A percentile compares a stretch with the other conserved stretches of the same genome.
Evolutionary conservation across 2,888 invertebrate genomes (phyloP).

Genomic region (Drosophila melanosoma): DNA sequence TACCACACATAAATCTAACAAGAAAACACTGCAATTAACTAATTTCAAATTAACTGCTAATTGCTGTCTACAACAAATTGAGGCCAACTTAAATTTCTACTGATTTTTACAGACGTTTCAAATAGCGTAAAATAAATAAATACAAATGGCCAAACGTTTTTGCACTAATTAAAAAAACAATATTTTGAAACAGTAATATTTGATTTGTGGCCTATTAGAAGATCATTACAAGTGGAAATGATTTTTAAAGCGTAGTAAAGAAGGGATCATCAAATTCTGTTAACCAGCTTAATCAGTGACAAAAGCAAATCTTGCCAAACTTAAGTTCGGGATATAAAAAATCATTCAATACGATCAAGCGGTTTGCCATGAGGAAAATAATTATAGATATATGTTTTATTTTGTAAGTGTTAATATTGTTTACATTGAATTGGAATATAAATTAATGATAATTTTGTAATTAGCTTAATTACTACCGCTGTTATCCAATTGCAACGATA

Average conservation of each 20-base stretch:
- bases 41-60: not conserved
- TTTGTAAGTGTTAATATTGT: not conserved
- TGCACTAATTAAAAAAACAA: constrained; percentile 1
- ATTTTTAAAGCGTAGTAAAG: not conserved
- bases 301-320: not conserved
- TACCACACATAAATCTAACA: not conserved
- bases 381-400: not conserved
- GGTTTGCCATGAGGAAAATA: not conserved
- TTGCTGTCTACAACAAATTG: not conserved
- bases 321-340: not conserved
- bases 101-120: not conserved
- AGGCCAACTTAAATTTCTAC: not conserved
- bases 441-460: not conserved
- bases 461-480: not conserved
- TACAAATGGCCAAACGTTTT: not conserved
- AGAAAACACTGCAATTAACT: not conserved
- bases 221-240: not conserved
- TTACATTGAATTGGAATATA: not conserved
- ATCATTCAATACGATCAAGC: not conserved
- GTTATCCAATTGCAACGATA: not conserved
- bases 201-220: constrained; percentile 25
- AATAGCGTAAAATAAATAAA: not conserved
- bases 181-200: constrained; percentile 31
- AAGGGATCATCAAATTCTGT: not conserved
- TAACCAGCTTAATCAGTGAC: not conserved